Base-by-base conservation (phyloP, 2,888 invertebrate species). In the Argyresthia goedartella region DNA sequence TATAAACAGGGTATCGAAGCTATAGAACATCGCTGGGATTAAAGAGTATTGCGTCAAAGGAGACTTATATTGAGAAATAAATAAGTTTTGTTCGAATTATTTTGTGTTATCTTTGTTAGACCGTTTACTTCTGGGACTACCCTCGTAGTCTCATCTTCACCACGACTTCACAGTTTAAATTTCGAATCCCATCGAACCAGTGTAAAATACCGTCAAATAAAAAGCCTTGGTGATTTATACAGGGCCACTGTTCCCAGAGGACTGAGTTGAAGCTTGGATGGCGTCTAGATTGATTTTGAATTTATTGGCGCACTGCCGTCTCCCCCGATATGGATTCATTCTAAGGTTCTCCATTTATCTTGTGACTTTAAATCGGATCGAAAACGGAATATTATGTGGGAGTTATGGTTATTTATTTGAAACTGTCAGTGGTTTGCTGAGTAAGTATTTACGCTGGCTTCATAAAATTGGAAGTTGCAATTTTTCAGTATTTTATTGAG, bases 341-440 rank as follows among this genome's bases (percentile, higher is more conserved):
- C 71, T 73, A 68, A 77, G 78, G 74, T 68, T 62, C 64, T 62
- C 76, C 66, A 80, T 80, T 77, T 76, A 76, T 80, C 73, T 77
- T 68, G 60, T 39, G 10, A 39, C n/a, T 39, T 8, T 59, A 53
- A 53, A 14, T 44, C 9, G 44, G 15, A 44, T 41, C 11, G 41
- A 41, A 41, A 41, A 41, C 41, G 11, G 6, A 41, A 4, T 13
- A 11, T 41, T 41, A 41, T 41, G 41, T 11, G 41, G 13, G 11
- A 41, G 11, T 41, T 41, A 41, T 41, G 13, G 13, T 13, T 41
- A 41, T 13, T 13, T 41, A 41, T 41, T 13, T 41, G 41, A 13
- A 41, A 11, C 41, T 41, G 41, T 41, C 41, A 41, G 13, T 41
- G 11, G 41, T 41, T 25, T 25, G 25, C 25, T 25, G 25, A 25